phyloP scores from a whole-genome alignment of 2,113 vertebrate species.

The Cervus canadensis region DNA sequence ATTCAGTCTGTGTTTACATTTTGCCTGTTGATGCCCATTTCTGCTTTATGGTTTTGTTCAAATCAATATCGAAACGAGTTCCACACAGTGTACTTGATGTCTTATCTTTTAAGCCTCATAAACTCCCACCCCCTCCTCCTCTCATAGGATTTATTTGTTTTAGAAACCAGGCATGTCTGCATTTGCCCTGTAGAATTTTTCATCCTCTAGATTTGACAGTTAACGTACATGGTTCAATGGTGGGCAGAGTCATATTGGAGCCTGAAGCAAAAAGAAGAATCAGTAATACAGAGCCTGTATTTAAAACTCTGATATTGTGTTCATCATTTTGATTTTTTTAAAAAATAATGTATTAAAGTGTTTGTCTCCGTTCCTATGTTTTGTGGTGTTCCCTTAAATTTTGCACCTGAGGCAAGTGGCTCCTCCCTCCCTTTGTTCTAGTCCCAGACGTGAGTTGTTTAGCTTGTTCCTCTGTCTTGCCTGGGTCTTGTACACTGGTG shows the following conservation, averaged over 20 bases:
- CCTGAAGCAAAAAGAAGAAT: background rate
- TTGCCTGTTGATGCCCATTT: background rate
- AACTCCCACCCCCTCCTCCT: background rate
- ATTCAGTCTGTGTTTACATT: background rate
- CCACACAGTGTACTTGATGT: background rate
- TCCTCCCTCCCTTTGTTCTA: background rate
- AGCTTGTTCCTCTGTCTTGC: too few species aligned
- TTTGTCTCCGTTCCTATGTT: background rate
- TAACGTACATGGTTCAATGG: background rate
- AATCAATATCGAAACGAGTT: background rate
- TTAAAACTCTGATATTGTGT: background rate
- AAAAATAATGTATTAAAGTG: background rate
- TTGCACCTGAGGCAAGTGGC: background rate
- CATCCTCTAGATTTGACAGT: background rate
- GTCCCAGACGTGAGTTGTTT: background rate
- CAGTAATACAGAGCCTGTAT: background rate
- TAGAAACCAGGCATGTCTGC: background rate
- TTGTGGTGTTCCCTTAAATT: background rate
- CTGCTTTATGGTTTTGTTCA: background rate
- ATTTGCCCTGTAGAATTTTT: background rate
- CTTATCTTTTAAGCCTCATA: background rate
- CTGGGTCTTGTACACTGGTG: background rate
- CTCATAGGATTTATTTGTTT: background rate
- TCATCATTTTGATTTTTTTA: background rate
- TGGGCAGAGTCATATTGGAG: background rate